Evolutionary conservation across 1,140 invertebrate genomes (phyloP).

Genomic region (Drosophila dunni): DNA sequence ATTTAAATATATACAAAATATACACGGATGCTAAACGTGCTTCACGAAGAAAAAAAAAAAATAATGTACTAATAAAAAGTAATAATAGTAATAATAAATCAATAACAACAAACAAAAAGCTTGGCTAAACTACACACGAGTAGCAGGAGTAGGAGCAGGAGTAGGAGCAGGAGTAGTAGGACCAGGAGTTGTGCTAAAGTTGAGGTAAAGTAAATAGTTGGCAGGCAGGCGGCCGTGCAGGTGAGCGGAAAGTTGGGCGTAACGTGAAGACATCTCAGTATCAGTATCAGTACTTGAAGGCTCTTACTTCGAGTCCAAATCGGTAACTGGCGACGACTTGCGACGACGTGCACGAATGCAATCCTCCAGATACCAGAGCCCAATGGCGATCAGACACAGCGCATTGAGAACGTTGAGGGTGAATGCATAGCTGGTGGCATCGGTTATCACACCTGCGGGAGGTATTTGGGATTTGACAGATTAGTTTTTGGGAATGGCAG

Average conservation of each 20-base stretch:
- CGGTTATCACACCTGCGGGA: conserved; percentile 86
- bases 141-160: conserved; percentile 9
- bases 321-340: conserved; percentile 46
- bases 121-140: conserved; percentile 55
- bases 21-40: conserved; percentile 54
- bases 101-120: conserved; percentile 53
- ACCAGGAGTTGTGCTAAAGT: conserved; percentile 4
- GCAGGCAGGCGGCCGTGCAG: background rate
- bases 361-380: conserved; percentile 73
- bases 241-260: background rate
- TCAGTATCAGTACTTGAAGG: background rate
- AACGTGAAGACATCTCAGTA: background rate
- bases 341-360: conserved; percentile 51
- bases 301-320: conserved; percentile 20
- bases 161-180: background rate
- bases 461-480: background rate
- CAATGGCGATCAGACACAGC: conserved; percentile 68
- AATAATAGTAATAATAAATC: conserved; percentile 19
- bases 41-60: conserved; percentile 24
- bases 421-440: conserved; percentile 86
- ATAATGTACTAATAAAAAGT: conserved; percentile 26
- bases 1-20: conserved; percentile 72
- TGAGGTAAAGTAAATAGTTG: background rate
- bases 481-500: background rate
- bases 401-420: conserved; percentile 87